Conservation (phyloP, 2,888 invertebrate genomes). For the Sphaeridia pumilis region DNA sequence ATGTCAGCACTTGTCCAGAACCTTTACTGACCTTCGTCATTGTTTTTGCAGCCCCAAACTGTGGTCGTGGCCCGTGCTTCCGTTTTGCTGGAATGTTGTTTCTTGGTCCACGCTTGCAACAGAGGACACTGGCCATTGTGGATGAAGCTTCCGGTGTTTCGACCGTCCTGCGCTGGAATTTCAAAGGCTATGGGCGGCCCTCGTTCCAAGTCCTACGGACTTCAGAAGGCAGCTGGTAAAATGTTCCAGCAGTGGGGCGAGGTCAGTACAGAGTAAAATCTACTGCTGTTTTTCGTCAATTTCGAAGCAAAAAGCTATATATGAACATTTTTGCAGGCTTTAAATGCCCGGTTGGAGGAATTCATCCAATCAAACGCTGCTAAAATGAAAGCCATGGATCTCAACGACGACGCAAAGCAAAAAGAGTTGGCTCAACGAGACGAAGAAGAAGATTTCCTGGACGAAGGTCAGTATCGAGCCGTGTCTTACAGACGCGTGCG, state of each 20-base stretch:
- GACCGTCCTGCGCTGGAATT: constrained; percentile 52
- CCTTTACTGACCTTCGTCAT: too few species aligned
- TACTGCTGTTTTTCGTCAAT: neutral
- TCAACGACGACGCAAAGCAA: constrained; percentile 55
- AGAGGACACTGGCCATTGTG: constrained; percentile 97
- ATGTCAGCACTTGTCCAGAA: too few species aligned
- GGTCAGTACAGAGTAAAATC: constrained; percentile 42
- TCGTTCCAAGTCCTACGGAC: constrained; percentile 44
- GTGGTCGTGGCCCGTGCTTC: constrained; percentile 87
- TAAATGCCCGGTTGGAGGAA: constrained; percentile 83
- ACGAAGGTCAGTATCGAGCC: constrained; percentile 60
- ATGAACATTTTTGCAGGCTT: constrained; percentile 43
- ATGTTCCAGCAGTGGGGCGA: constrained; percentile 97
- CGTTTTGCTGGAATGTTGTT: constrained; percentile 84
- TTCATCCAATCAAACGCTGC: constrained; percentile 60
- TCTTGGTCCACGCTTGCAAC: constrained; percentile 95
- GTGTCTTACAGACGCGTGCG: neutral
- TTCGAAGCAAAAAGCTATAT: neutral
- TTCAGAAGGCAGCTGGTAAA: constrained; percentile 86
- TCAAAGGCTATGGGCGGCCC: constrained; percentile 32
- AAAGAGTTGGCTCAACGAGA: constrained; percentile 67
- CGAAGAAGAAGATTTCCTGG: constrained; percentile 93
- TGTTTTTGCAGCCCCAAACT: constrained; percentile 63
- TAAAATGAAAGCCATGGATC: constrained; percentile 50
- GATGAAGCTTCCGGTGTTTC: constrained; percentile 77